phyloP scores from a whole-genome alignment of 1,140 invertebrate genomes.

The Drosophila willistoni region DNA sequence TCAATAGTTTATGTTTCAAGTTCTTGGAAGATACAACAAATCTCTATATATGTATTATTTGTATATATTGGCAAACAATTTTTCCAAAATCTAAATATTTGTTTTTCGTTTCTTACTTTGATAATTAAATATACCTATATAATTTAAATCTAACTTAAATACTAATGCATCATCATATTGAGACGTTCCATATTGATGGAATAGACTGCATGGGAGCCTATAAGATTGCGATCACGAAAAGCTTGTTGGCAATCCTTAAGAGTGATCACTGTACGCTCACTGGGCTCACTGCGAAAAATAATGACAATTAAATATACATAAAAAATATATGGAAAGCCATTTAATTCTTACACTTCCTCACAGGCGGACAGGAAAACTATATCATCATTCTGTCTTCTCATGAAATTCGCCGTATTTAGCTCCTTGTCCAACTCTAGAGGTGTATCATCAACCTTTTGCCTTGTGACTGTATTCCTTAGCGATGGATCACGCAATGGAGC shows the following conservation, averaged over 20 bases:
- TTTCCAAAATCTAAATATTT: not conserved
- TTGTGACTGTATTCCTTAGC: constrained; percentile 73
- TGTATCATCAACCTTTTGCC: constrained; percentile 83
- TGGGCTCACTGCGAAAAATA: constrained; percentile 69
- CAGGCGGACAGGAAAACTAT: constrained; percentile 75
- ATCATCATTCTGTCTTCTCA: constrained; percentile 83
- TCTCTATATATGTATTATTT: too few species aligned
- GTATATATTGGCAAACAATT: too few species aligned
- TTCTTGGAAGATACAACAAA: not conserved
- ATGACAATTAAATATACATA: not conserved
- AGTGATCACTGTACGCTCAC: constrained; percentile 82
- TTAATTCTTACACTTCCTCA: constrained; percentile 70
- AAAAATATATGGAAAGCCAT: too few species aligned
- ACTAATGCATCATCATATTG: constrained; percentile 84
- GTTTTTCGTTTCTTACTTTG: not conserved
- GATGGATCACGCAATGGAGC: constrained; percentile 82
- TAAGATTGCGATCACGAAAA: constrained; percentile 84
- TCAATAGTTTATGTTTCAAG: not conserved
- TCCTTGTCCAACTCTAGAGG: constrained; percentile 84
- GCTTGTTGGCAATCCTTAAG: constrained; percentile 85
- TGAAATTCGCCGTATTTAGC: constrained; percentile 83
- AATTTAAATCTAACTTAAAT: not conserved
- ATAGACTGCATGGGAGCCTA: constrained; percentile 85
- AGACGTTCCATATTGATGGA: constrained; percentile 86
- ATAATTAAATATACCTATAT: not conserved